Evolutionary conservation across 2,888 invertebrate species (phyloP).

Genomic region (Stenurella melanura): DNA sequence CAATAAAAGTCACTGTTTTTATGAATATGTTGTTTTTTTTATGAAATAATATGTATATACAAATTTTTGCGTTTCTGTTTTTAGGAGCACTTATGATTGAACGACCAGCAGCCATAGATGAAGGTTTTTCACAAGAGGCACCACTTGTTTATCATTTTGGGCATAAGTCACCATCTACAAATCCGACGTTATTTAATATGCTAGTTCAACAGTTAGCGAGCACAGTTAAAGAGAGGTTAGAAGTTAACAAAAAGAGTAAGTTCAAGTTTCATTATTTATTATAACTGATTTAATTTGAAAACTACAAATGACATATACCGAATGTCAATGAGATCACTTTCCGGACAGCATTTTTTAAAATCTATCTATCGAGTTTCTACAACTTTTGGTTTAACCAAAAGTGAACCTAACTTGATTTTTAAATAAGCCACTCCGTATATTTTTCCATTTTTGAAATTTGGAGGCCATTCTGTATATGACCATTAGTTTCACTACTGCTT

Average conservation of each 20-base stretch:
- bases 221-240: conserved; percentile 88
- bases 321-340: too few relatives aligned
- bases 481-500: too few relatives aligned
- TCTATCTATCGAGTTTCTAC: too few relatives aligned
- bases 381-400: too few relatives aligned
- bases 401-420: too few relatives aligned
- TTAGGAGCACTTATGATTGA: conserved; percentile 91
- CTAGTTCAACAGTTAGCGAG: conserved; percentile 90
- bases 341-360: too few relatives aligned
- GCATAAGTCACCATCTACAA: conserved; percentile 84
- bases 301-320: too few relatives aligned
- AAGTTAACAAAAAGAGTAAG: conserved; percentile 89
- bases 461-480: too few relatives aligned
- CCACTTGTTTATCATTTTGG: conserved; percentile 97
- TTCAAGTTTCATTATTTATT: conserved; percentile 24
- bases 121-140: conserved; percentile 95
- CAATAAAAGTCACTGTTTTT: too few relatives aligned
- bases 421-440: too few relatives aligned
- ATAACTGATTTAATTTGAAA: background rate
- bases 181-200: conserved; percentile 88
- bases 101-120: conserved; percentile 93
- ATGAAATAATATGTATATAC: background rate
- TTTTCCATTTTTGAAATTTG: too few relatives aligned
- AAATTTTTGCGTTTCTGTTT: background rate
- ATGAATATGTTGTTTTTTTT: too few relatives aligned